Evolutionary conservation across 2,888 invertebrate species (phyloP), one percentile per base, ranked within the genome.

Genomic region (Noctua janthina): DNA sequence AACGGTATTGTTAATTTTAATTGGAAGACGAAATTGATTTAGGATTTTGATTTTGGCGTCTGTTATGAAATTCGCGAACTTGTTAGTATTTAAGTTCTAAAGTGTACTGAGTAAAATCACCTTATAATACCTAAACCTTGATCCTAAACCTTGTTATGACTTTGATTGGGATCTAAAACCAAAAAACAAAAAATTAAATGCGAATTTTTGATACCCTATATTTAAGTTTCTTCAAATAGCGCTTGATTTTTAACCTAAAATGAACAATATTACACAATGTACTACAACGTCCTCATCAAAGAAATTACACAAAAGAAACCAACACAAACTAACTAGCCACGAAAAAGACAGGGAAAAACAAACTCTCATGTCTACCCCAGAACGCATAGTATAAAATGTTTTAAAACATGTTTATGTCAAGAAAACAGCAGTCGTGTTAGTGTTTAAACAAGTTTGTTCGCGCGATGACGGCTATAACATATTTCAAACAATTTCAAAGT

Each of bases 401-500:
- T 87, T 80, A 83, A 82, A 89, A 81, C 84, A 83, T 79, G 59
- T 79, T 78, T 78, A 77, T 72, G 74, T 81, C 83, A 90, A 88
- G 84, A 86, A 85, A 88, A 84, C 87, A 86, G 78, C 84, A 82
- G 81, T 86, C 83, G 81, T 88, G 87, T 87, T 91, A 87, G 90
- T 90, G 91, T 93, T 93, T 91, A 92, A 91, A 90, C 91, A 93
- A 93, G 93, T 94, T 93, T 91, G 87, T 74, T 85, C 81, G 29
- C 78, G 43, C 91, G 92, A 92, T 93, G 94, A 93, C 92, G 92
- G 92, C 92, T 92, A 92, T 94, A 95, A 94, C 94, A 94, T 95
- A 95, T 95, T 95, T 95, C 94, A 94, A 95, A 96, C 96, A 96
- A 96, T 96, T 94, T 96, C 94, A 93, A 94, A 95, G 96, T 95